These are phyloP conservation scores for Hetaerina titia DNA, from an alignment of 2,888 invertebrate species.

Conservation along the genomic window DNA sequence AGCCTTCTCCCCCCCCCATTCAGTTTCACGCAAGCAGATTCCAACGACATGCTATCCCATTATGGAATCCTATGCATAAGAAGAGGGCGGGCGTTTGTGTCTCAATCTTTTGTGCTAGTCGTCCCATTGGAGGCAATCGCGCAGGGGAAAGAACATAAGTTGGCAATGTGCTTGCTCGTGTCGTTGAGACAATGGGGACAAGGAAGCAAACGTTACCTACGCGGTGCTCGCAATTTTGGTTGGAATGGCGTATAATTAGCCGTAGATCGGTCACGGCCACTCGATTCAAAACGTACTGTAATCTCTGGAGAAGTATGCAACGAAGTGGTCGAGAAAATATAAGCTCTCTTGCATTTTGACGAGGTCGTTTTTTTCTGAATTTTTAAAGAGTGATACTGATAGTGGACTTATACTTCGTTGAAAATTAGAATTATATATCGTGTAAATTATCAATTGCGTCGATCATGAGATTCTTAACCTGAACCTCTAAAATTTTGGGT, in stretches of 20 bases:
- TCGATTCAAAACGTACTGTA: neutral
- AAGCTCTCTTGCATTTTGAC: no score
- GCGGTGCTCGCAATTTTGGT: neutral
- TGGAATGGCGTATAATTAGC: neutral
- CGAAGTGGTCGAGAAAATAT: no score
- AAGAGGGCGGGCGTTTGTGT: neutral
- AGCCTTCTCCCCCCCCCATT: no score
- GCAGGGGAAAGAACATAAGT: neutral
- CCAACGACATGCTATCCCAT: slow-evolving; percentile 8
- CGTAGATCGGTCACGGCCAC: neutral
- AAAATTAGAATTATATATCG: no score
- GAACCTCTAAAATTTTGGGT: no score
- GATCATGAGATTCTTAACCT: no score
- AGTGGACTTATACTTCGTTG: no score
- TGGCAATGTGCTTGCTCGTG: neutral
- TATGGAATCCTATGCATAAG: slow-evolving; percentile 60
- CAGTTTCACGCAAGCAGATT: neutral
- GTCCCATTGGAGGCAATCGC: neutral
- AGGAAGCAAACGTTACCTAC: neutral
- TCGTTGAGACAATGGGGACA: neutral
- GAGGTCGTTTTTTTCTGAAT: no score
- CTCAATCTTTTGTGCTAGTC: neutral
- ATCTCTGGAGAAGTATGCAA: no score
- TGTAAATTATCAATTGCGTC: no score
- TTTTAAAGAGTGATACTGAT: no score